These are phyloP conservation scores for Venturia canescens DNA, from an alignment of 1,140 invertebrate genomes.

Conservation along the genomic window DNA sequence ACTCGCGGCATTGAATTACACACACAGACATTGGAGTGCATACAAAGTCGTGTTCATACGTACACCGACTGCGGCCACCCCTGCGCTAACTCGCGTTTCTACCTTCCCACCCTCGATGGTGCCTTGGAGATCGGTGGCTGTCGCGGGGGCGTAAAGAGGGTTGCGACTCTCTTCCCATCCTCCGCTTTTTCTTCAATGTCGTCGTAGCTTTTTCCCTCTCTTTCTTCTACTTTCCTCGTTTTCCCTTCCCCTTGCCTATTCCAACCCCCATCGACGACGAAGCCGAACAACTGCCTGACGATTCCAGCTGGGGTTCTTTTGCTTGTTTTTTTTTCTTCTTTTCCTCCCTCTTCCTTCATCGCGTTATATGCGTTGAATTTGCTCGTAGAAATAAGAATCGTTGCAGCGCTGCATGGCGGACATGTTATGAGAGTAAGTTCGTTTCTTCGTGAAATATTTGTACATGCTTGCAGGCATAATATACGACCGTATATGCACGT, in stretches of 20 bases:
- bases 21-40: too few relatives aligned
- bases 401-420: too few relatives aligned
- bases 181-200: background rate
- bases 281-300: constrained; percentile 37
- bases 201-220: background rate
- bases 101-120: background rate
- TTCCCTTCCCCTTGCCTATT: background rate
- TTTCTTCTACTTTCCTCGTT: background rate
- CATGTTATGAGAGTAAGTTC: background rate
- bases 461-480: background rate
- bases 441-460: background rate
- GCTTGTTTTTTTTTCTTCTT: constrained; percentile 9
- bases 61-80: too few relatives aligned
- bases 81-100: too few relatives aligned
- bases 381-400: background rate
- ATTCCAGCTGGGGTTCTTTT: constrained; percentile 12
- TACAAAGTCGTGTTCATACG: too few relatives aligned
- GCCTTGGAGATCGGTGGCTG: background rate
- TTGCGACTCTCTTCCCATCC: background rate
- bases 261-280: constrained; percentile 11
- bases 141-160: background rate
- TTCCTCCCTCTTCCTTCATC: constrained; percentile 53
- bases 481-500: constrained; percentile 9
- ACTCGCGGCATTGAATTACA: too few relatives aligned
- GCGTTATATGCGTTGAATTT: constrained; percentile 44